Base-by-base conservation (phyloP, 2,113 vertebrate genomes). In the Megaceryle torquata region DNA sequence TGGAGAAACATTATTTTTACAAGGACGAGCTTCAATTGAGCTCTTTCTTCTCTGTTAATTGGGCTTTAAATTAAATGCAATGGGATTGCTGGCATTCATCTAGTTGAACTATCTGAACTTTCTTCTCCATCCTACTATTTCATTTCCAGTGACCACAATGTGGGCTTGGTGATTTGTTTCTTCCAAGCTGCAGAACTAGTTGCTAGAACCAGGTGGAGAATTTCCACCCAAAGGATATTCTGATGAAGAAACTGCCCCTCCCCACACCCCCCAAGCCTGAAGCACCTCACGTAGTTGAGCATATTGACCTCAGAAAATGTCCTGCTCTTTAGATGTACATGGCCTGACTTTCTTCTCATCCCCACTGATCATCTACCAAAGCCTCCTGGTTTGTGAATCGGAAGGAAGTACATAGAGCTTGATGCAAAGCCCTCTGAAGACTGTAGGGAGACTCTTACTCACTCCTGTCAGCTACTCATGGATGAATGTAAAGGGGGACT, bases 31-130 rank as follows among this genome's bases (percentile, higher is more conserved):
- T 85, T 97, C 93, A 82, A 63, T 13, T 8, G 68, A 76, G 82
- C 82, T 86, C 94, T 88, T 96, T 97, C 86, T 96, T 82, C 68
- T 95, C 84, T 79, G 64, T 21, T 97, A 95, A 95, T 90, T 91
- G 85, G 85, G 56, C 93, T 83, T 93, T 33, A 95, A 93, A 97
- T 84, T 71, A 93, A 83, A 94, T 71, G 87, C 44, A 15, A 10
- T 6, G 74, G 28, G 79, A 41, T 18, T 50, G 64, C 53, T 94
- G 95, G 85, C 81, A 92, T 76, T 25, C 28, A 4, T 25, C 35
- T 53, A 10, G 33, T 48, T 70, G 88, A 75, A 33, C 74, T 60
- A 29, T 20, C 56, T 21, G 79, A 82, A 26, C 35, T 57, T 89
- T 56, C 60, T 76, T 44, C 88, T 68, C 78, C 59, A 11, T 75